Percentiles rank a stretch among this genome's conserved stretches.
These are phyloP conservation scores for Eurypyga helias DNA, from an alignment of 2,113 vertebrate genomes.

Conservation along the genomic window DNA sequence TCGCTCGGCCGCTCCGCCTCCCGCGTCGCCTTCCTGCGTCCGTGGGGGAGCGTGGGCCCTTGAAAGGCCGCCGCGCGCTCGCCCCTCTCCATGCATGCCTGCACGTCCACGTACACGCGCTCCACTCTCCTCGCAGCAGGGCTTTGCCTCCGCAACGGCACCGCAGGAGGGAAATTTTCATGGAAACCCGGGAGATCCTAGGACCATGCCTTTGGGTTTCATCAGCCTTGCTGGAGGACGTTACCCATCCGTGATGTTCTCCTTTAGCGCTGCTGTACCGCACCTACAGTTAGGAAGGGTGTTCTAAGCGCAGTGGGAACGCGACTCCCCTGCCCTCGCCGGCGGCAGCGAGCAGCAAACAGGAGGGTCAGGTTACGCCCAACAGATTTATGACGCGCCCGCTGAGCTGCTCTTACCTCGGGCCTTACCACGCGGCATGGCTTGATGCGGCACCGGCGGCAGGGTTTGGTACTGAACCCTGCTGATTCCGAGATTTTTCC, in stretches of 20 bases:
- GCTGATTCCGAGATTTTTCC: accelerated
- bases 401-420: neutral
- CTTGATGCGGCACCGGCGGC: neutral
- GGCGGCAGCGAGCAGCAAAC: neutral
- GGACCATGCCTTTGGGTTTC: neutral
- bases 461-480: neutral
- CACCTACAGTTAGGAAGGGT: neutral
- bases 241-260: neutral
- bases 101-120: accelerated
- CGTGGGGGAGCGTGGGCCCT: accelerated
- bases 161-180: neutral
- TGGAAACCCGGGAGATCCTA: neutral
- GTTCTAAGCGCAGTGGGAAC: neutral
- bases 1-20: neutral
- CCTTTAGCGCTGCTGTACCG: neutral
- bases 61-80: neutral
- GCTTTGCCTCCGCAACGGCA: neutral
- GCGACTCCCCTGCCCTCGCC: accelerated
- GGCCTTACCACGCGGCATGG: neutral
- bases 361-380: neutral
- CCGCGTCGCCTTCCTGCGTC: neutral
- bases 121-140: neutral
- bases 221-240: neutral
- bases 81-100: neutral
- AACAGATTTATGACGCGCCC: neutral